A percentile compares a stretch with the other conserved stretches of the same genome.
phyloP scores from a whole-genome alignment of 2,888 invertebrate species.

The Tachina grossa region DNA sequence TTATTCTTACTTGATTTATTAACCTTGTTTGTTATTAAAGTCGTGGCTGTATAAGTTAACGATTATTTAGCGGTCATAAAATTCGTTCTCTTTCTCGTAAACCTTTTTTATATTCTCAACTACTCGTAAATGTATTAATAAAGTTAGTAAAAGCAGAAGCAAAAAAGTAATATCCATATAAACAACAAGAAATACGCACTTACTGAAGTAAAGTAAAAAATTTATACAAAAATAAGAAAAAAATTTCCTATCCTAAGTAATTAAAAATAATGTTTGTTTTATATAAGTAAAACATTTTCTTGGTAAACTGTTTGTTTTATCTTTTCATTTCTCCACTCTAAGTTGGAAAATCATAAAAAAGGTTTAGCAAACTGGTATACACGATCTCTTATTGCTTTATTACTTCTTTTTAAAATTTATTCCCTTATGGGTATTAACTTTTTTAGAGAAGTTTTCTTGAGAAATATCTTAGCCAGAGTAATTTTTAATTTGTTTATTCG shows the following conservation, averaged over 20 bases:
- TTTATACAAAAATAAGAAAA: neutral
- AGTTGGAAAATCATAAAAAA: conserved; percentile 15
- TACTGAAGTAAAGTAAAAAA: conserved; percentile 7
- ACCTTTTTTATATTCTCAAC: neutral
- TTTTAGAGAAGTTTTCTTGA: neutral
- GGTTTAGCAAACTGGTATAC: conserved; percentile 26
- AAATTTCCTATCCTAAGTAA: conserved; percentile 50
- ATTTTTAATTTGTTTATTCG: neutral
- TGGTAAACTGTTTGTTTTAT: conserved; percentile 12
- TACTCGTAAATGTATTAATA: conserved; percentile 48
- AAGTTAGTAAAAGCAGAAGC: conserved; percentile 34
- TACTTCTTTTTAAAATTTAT: conserved; percentile 19
- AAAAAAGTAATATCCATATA: conserved; percentile 6
- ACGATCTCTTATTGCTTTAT: neutral
- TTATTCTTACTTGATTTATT: too few relatives aligned
- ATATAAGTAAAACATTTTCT: conserved; percentile 33
- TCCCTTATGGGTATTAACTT: conserved; percentile 25
- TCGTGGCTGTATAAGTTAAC: too few relatives aligned
- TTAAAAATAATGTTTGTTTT: conserved; percentile 68
- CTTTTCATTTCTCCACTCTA: conserved; percentile 2
- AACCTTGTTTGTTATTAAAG: too few relatives aligned
- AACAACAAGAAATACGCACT: neutral
- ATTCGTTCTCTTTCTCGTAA: neutral
- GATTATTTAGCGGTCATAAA: neutral
- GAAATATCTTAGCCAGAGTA: neutral